phyloP scores from a whole-genome alignment of 1,140 invertebrate species.

The Zaprionus taronus region DNA sequence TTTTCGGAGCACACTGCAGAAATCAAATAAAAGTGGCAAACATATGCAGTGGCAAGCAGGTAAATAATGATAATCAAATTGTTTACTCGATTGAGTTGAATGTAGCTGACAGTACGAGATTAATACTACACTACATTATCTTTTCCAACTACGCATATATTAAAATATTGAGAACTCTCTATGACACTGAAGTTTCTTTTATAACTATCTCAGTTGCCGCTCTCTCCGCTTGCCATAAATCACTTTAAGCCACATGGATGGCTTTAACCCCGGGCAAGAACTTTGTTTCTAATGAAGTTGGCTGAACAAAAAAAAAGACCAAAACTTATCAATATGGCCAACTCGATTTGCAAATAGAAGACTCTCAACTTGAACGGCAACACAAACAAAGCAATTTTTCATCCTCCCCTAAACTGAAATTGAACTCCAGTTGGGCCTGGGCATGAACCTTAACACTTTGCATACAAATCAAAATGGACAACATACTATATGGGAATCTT shows the following conservation, averaged over 20 bases:
- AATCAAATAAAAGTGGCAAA: conserved; percentile 68
- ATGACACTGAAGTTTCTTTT: background rate
- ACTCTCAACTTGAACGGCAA: conserved; percentile 35
- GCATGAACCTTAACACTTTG: conserved; percentile 71
- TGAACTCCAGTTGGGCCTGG: conserved; percentile 54
- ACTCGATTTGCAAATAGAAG: conserved; percentile 57
- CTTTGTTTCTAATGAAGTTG: conserved; percentile 62
- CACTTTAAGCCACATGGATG: conserved; percentile 28
- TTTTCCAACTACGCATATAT: background rate
- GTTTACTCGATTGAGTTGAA: no score
- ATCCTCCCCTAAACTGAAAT: conserved; percentile 55
- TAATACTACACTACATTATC: background rate
- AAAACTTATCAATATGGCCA: conserved; percentile 74
- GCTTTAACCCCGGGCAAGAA: conserved; percentile 17
- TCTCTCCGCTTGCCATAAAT: conserved; percentile 18
- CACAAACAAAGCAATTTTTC: conserved; percentile 60
- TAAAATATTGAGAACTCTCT: background rate
- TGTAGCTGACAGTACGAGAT: no score
- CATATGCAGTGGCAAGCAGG: background rate
- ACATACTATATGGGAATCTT: conserved; percentile 30
- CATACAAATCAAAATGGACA: conserved; percentile 75
- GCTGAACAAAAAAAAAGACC: conserved; percentile 46
- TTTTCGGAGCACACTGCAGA: conserved; percentile 48
- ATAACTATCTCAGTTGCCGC: background rate
- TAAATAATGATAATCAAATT: conserved; percentile 26